Base-by-base conservation (phyloP, 2,797 vertebrate species). In the Galago senegalensis region DNA sequence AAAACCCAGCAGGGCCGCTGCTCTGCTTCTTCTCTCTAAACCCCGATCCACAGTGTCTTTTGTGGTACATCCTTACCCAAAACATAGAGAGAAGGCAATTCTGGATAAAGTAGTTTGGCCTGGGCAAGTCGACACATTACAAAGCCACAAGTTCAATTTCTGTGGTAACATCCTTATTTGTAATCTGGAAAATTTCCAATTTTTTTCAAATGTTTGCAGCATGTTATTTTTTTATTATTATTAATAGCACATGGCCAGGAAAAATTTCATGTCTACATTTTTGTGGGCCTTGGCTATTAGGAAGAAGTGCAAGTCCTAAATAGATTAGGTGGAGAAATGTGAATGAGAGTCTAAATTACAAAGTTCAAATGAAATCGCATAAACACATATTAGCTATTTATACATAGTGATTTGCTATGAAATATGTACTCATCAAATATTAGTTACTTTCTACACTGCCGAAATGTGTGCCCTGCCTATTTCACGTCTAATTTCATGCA, bases 291-390 rank as follows among this genome's bases (percentile, higher is more conserved):
- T 75, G 16, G 7, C 40, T 56, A n/a, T 56, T 72, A 69, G 58
- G 43, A 91, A 91, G 61, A 93, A 91, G 9, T 77, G 63, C 82
- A 79, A 63, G 67, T 97, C 53, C 84, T 97, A 70, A 37, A 97
- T 92, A 96, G 31, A 79, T 94, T 96, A 89, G 43, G 46, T 89
- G 80, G 88, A 96, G 40, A 91, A 91, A 93, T 87, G 92, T 97
- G 98, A 81, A 82, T 81, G 73, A 34, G 1, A 27, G 3, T 56
- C 69, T 31, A 40, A 85, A 75, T 95, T 82, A 90, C 87, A 93
- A 92, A 27, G 13, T 14, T 85, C 93, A 89, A 93, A 77, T 93
- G 49, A 92, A 18, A 72, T 60, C 92, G 7, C 10, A 53, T 87
- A 53, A 53, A 53, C 49, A 53, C 49, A 83, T 76, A 61, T 80